These are phyloP conservation scores for Micrasema longulum DNA, from an alignment of 1,140 invertebrate species.

Conservation along the genomic window DNA sequence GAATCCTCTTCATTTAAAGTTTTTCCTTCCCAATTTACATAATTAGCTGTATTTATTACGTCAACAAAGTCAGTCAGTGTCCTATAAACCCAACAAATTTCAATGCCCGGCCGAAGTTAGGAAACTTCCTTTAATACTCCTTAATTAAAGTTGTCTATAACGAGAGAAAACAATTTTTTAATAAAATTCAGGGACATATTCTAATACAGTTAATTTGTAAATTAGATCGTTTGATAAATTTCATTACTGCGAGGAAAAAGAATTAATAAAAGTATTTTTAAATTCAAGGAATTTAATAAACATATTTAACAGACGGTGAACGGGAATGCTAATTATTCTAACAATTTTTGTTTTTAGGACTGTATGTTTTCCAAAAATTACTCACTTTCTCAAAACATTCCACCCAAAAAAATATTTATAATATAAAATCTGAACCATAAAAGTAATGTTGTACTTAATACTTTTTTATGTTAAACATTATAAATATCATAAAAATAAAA, in stretches of 20 bases:
- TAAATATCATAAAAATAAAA: too few relatives aligned
- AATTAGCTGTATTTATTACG: slow-evolving; percentile 6
- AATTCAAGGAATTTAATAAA: too few relatives aligned
- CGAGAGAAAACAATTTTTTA: slow-evolving; percentile 26
- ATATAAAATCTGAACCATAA: too few relatives aligned
- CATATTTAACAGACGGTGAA: too few relatives aligned
- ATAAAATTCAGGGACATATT: slow-evolving; percentile 7
- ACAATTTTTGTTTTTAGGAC: too few relatives aligned
- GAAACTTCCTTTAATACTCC: slow-evolving; percentile 24
- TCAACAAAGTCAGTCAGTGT: slow-evolving; percentile 15
- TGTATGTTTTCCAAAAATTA: too few relatives aligned
- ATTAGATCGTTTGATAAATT: slow-evolving; percentile 33
- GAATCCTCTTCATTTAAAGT: neutral
- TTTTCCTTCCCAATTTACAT: neutral
- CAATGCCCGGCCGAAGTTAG: slow-evolving; percentile 26
- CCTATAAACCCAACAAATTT: slow-evolving; percentile 29
- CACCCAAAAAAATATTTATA: too few relatives aligned
- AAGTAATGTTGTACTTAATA: too few relatives aligned
- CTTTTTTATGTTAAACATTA: too few relatives aligned
- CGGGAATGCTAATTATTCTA: too few relatives aligned
- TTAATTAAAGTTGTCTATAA: slow-evolving; percentile 34
- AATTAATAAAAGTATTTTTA: too few relatives aligned
- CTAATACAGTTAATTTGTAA: slow-evolving; percentile 9
- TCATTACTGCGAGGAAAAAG: neutral
- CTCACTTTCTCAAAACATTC: too few relatives aligned